Base-by-base conservation (phyloP, 2,113 vertebrate genomes). In the Trematocara variabile region DNA sequence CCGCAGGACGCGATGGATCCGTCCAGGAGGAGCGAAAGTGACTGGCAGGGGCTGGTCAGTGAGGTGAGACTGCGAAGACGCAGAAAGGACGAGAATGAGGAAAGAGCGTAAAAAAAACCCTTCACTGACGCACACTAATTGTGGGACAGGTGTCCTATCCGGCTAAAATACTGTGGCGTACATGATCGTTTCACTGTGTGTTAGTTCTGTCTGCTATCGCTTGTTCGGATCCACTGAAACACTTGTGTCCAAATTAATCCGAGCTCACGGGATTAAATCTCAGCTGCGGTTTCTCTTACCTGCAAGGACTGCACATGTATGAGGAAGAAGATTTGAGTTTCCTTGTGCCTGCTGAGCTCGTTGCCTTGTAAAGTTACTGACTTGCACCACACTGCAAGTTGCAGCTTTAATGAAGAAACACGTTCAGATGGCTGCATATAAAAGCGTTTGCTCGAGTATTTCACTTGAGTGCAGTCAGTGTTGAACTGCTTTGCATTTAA, bases 41-140 rank as follows among this genome's bases (percentile, higher is more conserved):
- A 99, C 93, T 98, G 98, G 97, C 98, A 98, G 94, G 97, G 97
- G 63, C 94, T 99, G 92, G 94, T 98, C 82, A 97, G 94, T 91
- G 98, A 99, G 98, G 98, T 99, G 97, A 98, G 97, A 88, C 75
- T 7, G 65, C 2, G 46, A 2, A 16, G 28, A 50, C 28, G 33
- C n/a, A 13, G 53, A 77, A 12, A 46, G 5, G 9, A 83, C 75
- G 55, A 85, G 80, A 81, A 58, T 82, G 18, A 10, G 82, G 37
- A 56, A 28, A 20, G 7, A 52, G 28, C 12, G 4, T 25, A n/a
- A 5, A 44, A n/a, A 28, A 37, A 37, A 12, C 12, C 20, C 12
- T 2, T 20, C 53, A n/a, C 30, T 56, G 55, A 78, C 37, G 34
- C 30, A 33, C 58, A 6, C 13, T 65, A 12, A 68, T 37, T 16